A percentile compares a stretch with the other conserved stretches of the same genome.
These are phyloP conservation scores for Geophilus truncorum DNA, from an alignment of 2,888 invertebrate genomes.

Conservation along the genomic window DNA sequence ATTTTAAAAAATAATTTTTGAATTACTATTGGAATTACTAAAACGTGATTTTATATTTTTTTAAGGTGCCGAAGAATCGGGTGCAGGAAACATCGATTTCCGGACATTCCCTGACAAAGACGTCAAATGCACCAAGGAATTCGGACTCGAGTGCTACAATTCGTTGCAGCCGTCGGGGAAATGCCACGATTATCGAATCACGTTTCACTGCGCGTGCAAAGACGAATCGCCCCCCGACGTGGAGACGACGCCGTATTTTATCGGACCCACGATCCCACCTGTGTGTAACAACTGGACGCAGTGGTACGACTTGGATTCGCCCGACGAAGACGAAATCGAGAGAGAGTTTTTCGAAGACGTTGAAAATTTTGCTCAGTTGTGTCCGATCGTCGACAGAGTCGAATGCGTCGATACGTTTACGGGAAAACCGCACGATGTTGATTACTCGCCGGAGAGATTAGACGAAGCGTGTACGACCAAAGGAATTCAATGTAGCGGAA, in stretches of 20 bases:
- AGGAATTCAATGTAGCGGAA: not conserved
- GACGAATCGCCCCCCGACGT: not conserved
- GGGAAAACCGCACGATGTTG: not conserved
- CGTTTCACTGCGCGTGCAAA: constrained; percentile 43
- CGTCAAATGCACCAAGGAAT: constrained; percentile 39
- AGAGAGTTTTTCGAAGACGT: not conserved
- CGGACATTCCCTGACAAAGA: constrained; percentile 40
- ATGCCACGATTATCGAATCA: constrained; percentile 46
- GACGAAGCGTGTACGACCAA: not conserved
- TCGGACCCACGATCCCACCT: not conserved
- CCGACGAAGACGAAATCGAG: not conserved
- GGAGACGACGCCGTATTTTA: not conserved
- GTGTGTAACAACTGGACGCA: constrained; percentile 28
- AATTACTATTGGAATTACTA: not conserved
- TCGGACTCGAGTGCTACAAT: constrained; percentile 40
- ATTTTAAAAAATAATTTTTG: too few relatives aligned
- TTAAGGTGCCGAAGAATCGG: not conserved
- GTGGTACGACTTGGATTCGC: not conserved
- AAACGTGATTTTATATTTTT: not conserved
- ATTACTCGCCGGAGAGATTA: not conserved
- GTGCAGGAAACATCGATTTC: constrained; percentile 38
- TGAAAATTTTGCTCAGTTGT: not conserved
- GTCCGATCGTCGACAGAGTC: not conserved
- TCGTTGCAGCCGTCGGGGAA: constrained; percentile 32
- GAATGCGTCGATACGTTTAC: not conserved